These are phyloP conservation scores for Anastatus disparis DNA, from an alignment of 1,140 invertebrate species.

Conservation along the genomic window DNA sequence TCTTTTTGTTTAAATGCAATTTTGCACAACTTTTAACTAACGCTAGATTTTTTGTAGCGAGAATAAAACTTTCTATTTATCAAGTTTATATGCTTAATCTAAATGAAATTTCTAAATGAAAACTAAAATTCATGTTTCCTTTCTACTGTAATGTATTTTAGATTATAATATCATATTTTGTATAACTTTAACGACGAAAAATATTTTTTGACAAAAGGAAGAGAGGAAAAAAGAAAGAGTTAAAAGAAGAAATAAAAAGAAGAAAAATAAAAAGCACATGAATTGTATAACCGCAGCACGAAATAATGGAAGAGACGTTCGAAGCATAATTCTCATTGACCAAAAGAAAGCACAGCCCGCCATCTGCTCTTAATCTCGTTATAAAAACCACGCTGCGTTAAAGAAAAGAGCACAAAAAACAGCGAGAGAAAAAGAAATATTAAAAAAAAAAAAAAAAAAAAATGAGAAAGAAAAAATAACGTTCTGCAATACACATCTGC, in stretches of 20 bases:
- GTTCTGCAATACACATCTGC: constrained; percentile 26
- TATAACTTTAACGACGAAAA: not conserved
- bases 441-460: not conserved
- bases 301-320: constrained; percentile 23
- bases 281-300: constrained; percentile 14
- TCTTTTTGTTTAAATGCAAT: too few relatives aligned
- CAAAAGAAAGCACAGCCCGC: constrained; percentile 31
- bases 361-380: constrained; percentile 36
- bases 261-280: not conserved
- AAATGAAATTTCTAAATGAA: too few relatives aligned
- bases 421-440: not conserved
- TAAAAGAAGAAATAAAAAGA: not conserved
- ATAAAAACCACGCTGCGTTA: constrained; percentile 26
- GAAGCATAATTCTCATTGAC: constrained; percentile 29
- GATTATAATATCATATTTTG: constrained; percentile 6
- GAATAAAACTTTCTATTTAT: too few relatives aligned
- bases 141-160: constrained; percentile 2
- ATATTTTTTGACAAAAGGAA: not conserved
- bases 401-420: not conserved
- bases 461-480: not conserved
- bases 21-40: too few relatives aligned
- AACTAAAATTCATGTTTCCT: not conserved
- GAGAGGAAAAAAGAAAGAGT: not conserved
- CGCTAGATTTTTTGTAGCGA: too few relatives aligned
- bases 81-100: too few relatives aligned